Percentiles rank a stretch among this genome's conserved stretches.
These are phyloP conservation scores for Copidosoma aretas DNA, from an alignment of 2,888 invertebrate species.

Conservation along the genomic window DNA sequence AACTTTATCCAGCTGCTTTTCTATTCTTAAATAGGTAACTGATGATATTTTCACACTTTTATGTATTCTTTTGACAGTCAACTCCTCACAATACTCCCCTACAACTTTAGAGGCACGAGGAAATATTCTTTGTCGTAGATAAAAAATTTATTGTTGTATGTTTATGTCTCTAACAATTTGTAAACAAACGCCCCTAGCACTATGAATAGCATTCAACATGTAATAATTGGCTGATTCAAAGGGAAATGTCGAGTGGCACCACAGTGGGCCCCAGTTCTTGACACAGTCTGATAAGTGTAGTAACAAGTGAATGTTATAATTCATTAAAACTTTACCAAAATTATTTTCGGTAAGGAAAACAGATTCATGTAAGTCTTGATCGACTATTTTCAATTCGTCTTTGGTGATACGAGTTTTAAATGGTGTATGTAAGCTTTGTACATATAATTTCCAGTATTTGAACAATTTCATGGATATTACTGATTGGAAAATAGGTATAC, in stretches of 20 bases:
- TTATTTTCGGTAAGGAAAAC: slow-evolving; percentile 5
- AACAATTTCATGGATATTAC: background rate
- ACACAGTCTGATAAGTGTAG: slow-evolving; percentile 8
- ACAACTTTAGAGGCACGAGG: background rate
- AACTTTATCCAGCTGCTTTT: background rate
- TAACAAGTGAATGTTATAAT: slow-evolving; percentile 13
- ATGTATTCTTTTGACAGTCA: background rate
- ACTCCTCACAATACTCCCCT: background rate
- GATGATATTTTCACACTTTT: background rate
- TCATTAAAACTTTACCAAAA: slow-evolving; percentile 5
- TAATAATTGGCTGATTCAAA: slow-evolving; percentile 5
- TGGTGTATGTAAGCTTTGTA: slow-evolving; percentile 13
- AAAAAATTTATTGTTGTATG: background rate
- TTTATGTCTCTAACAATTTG: background rate
- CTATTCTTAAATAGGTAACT: background rate
- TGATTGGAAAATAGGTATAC: background rate
- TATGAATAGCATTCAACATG: slow-evolving; percentile 3
- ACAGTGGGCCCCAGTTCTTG: slow-evolving; percentile 15
- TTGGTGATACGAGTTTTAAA: background rate
- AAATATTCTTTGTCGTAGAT: background rate
- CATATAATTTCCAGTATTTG: slow-evolving; percentile 11
- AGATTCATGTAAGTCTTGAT: slow-evolving; percentile 15
- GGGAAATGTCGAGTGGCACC: slow-evolving; percentile 10
- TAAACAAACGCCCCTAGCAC: background rate
- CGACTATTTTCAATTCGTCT: slow-evolving; percentile 1